These are phyloP conservation scores for Enteromius radiatus DNA, from an alignment of 2,797 vertebrate genomes.

Conservation along the genomic window DNA sequence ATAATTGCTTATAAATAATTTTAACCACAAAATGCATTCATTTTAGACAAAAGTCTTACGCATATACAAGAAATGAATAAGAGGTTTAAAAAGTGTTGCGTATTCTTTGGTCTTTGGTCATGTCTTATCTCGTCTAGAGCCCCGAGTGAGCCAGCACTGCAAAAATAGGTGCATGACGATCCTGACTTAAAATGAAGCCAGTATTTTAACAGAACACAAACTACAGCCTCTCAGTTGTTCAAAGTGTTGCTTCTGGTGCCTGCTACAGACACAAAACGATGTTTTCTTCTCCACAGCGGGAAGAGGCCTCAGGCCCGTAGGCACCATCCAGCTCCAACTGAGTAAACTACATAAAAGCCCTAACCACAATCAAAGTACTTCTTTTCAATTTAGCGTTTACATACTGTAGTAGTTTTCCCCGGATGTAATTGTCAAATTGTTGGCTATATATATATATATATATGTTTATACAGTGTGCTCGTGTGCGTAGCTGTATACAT, in stretches of 20 bases:
- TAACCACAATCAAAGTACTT: conserved; percentile 24
- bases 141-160: neutral
- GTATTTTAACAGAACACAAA: conserved; percentile 10
- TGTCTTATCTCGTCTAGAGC: conserved; percentile 16
- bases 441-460: neutral
- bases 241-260: conserved; percentile 15
- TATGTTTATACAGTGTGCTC: neutral
- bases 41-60: neutral
- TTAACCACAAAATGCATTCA: neutral
- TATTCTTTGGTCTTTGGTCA: neutral
- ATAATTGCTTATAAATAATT: no score
- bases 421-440: conserved; percentile 2
- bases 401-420: neutral
- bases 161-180: conserved; percentile 5
- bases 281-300: conserved; percentile 26
- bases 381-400: conserved; percentile 12
- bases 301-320: conserved; percentile 26
- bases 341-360: conserved; percentile 16
- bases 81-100: neutral
- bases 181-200: conserved; percentile 2
- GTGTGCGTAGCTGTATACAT: neutral
- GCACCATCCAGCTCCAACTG: conserved; percentile 21
- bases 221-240: conserved; percentile 4
- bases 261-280: neutral
- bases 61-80: neutral